Base-by-base conservation (phyloP, 2,888 invertebrate genomes). In the Phytoseiulus persimilis region DNA sequence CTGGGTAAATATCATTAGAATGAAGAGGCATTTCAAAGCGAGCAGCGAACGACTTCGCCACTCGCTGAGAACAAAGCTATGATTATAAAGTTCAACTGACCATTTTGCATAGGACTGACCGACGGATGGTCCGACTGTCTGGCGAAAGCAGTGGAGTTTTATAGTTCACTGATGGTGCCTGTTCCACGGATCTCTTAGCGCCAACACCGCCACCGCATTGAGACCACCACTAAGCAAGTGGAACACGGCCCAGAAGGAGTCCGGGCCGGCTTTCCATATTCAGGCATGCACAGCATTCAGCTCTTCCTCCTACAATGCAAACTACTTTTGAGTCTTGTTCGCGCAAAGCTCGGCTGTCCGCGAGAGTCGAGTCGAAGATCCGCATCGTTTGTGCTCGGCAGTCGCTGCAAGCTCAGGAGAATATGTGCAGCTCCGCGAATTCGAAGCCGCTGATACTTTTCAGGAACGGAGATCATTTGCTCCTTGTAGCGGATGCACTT, bases 1-100 rank as follows among this genome's bases (percentile, higher is more conserved):
- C 65, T 65, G 65, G 65, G 65, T 65, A 65, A 65, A 65, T 65
- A 65, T 65, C 65, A 65, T 65, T 65, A 65, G 65, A 65, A 65
- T 65, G 65, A 65, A 65, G 65, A 65, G 65, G 65, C 65, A 65
- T 65, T 65, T 65, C 65, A 65, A 65, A 65, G 65, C 65, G 65
- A 65, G 65, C 65, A 65, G 18, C 65, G 65, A 65, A 65, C 65
- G 65, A 65, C 65, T 65, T 65, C 65, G 65, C 65, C 65, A 65
- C 65, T 18, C 5, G 65, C 65, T 65, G 65, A 65, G 65, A 65
- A 65, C 65, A 65, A 65, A 65, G 65, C 65, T 65, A 65, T 65
- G 65, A 65, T 65, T 65, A 65, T 65, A 65, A 65, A 65, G 65
- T 65, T 65, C 65, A 65, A 65, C 65, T 65, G 65, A 65, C 23